Base-by-base conservation (phyloP, 1,140 invertebrate genomes). In the Cephus cinctus region DNA sequence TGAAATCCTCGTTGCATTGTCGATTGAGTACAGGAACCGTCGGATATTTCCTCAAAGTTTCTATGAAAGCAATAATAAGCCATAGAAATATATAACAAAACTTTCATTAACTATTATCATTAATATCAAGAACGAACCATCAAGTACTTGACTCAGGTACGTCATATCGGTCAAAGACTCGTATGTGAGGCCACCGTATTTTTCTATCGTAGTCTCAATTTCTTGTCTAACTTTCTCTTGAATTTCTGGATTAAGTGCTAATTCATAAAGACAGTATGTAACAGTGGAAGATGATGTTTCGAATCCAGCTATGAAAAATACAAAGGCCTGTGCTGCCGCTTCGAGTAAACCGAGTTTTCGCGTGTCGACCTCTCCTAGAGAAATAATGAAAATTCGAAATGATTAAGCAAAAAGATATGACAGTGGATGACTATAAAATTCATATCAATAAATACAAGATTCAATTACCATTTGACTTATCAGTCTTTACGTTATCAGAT, bases 31-130 rank as follows among this genome's bases (percentile, higher is more conserved):
- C 50, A 0, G 66, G 49, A 5, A 69, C 50, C 4, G 78, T 65
- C 19, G 79, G 76, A 58, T 75, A 77, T 40, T 76, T 73, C 3
- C 80, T 54, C 21, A 80, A 50, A 6, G 76, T 74, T 52, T 75
- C 72, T 72, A 40, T 14, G 43, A 6, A 12, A 38, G 22, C 14
- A 23, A 38, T 5, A 38, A 30, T n/a, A n/a, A n/a, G n/a, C n/a
- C n/a, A 43, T 0, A 14, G n/a, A 9, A 15, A 15, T 18, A 9
- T 9, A 38, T 11, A 8, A 8, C 6, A 27, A 27, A 27, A 8
- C 6, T 27, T 27, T 27, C 25, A 27, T 1, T 2, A n/a, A n/a
- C n/a, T n/a, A n/a, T n/a, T n/a, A n/a, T n/a, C n/a, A n/a, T n/a
- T 2, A 2, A 15, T n/a, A 12, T 5, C 35, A 38, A 12, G 16